Base-by-base conservation (phyloP, 2,113 vertebrate genomes). In the Alectura lathami region DNA sequence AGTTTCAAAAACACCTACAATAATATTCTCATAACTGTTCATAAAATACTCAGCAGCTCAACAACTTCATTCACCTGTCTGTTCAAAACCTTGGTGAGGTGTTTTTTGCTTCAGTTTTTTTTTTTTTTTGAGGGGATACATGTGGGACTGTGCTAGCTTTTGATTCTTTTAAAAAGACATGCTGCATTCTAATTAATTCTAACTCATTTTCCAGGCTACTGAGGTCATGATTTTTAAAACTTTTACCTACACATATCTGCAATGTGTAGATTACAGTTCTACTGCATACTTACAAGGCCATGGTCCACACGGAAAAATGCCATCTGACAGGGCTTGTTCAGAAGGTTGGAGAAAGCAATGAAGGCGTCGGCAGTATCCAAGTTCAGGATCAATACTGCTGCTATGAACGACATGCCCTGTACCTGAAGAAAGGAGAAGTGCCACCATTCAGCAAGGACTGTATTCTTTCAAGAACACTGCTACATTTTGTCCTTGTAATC, bases 321-420 rank as follows among this genome's bases (percentile, higher is more conserved):
- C 99, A 99, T 99, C 96, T 99, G 99, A 98, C 99, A 99, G 75
- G 99, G 99, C 88, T 99, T 99, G 97, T 99, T 99, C 97, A 99
- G 96, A 94, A 99, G 98, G 92, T 99, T 99, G 95, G 99, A 98
- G 95, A 99, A 99, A 94, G 99, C 99, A 92, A 99, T 99, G 93
- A 99, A 99, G 98, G 99, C 99, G 93, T 99, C 99, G 11, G 99
- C 99, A 94, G 99, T 99, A 96, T 99, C 98, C 91, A 99, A 95
- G 98, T 99, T 99, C 88, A 99, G 96, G 93, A 99, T 99, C 95
- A 99, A 93, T 83, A 99, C 99, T 6, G 99, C 99, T 2, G 99
- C 99, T 50, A 99, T 99, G 90, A 99, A 99, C 3, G 99, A 99
- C 99, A 99, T 99, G 67, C 99, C 99, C 97, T 99, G 99, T 26